Percentiles rank a stretch among this genome's conserved stretches.
phyloP scores from a whole-genome alignment of 2,797 vertebrate genomes.

The Diplodus sargus region DNA sequence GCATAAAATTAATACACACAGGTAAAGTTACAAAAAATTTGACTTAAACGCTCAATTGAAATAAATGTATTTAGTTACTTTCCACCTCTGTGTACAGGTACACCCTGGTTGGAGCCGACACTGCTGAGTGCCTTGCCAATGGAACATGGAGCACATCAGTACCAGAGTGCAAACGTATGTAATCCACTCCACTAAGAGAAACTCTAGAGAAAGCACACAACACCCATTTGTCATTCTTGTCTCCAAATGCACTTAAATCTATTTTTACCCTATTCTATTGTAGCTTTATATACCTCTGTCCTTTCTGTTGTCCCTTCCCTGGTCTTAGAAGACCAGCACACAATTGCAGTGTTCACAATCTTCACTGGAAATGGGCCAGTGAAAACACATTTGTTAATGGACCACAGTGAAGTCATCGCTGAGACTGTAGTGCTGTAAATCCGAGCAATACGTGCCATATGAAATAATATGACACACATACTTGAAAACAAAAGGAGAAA shows the following conservation, averaged over 20 bases:
- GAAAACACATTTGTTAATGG: slow-evolving; percentile 6
- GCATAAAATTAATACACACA: too few relatives aligned
- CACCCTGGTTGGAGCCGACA: slow-evolving; percentile 80
- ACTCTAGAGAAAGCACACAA: not conserved
- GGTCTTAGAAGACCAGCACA: not conserved
- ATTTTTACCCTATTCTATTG: not conserved
- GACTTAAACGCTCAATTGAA: too few relatives aligned
- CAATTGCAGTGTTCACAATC: too few relatives aligned
- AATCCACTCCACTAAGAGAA: not conserved
- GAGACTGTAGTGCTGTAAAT: not conserved
- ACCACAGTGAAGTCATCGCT: not conserved
- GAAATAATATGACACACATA: not conserved
- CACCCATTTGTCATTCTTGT: not conserved
- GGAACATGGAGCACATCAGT: slow-evolving; percentile 84
- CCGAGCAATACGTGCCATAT: not conserved
- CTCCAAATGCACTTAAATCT: not conserved
- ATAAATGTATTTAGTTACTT: not conserved
- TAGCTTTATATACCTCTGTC: not conserved
- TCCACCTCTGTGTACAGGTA: slow-evolving; percentile 78
- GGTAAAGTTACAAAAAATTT: too few relatives aligned
- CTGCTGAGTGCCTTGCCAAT: slow-evolving; percentile 80
- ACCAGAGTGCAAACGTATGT: slow-evolving; percentile 88
- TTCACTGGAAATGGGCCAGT: not conserved
- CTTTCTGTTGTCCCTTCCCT: too few relatives aligned
- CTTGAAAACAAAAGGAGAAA: not conserved